Evolutionary conservation across 2,113 vertebrate genomes (phyloP).

Genomic region (Sylvia atricapilla): DNA sequence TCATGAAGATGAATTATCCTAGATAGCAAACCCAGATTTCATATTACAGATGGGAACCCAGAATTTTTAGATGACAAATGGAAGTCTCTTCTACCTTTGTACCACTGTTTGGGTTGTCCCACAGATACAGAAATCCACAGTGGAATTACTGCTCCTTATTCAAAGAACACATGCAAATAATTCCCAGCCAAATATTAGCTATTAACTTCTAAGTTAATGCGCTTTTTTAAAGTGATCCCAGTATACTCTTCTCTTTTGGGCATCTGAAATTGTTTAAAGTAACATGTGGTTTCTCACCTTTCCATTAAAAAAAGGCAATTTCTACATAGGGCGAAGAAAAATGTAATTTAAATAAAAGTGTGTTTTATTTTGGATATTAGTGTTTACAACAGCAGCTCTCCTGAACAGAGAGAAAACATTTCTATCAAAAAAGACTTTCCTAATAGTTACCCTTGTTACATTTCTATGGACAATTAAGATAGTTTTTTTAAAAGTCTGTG

Average conservation of each 20-base stretch:
- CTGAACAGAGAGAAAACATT: neutral
- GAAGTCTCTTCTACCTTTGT: neutral
- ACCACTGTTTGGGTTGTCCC: neutral
- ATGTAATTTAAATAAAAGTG: neutral
- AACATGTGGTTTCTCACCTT: neutral
- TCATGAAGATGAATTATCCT: neutral
- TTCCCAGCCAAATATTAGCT: neutral
- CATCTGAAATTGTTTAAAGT: conserved; percentile 17
- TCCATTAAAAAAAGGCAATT: neutral
- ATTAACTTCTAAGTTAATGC: neutral
- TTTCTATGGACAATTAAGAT: neutral
- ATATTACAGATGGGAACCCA: neutral
- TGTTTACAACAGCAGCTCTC: neutral
- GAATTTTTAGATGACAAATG: neutral
- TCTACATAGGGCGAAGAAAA: neutral
- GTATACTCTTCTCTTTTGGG: neutral
- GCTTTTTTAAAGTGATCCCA: neutral
- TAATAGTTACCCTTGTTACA: neutral
- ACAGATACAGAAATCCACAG: neutral
- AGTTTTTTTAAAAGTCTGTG: neutral
- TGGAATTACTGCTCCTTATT: neutral
- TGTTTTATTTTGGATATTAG: neutral
- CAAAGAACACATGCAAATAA: conserved; percentile 7
- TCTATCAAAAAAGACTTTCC: neutral
- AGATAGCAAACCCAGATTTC: neutral